Evolutionary conservation across 2,113 vertebrate genomes (phyloP), one percentile per base, ranked within the genome.

Genomic region (Oriolus oriolus): DNA sequence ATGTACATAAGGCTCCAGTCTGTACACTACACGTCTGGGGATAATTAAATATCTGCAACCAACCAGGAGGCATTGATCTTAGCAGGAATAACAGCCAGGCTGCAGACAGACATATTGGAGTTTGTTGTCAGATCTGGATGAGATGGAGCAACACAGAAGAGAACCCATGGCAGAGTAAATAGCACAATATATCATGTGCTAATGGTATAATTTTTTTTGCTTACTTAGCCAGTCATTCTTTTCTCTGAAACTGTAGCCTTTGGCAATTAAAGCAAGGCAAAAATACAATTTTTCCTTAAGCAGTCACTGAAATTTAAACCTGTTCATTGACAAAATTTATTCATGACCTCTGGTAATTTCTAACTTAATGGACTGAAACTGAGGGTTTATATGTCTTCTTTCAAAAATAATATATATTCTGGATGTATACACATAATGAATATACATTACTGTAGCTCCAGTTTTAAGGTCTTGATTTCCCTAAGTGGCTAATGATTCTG

Each of bases 201-300:
- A 91, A 91, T 81, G 60, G 37, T 74, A 74, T 49, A 0, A 6
- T 24, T 69, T 86, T 54, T 79, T 89, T 81, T 84, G 7, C 90
- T 90, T 93, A 52, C 68, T 94, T 85, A 91, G 66, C 47, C 59
- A 80, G 54, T 85, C 78, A 70, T 85, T 90, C 69, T 79, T 87
- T 91, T 75, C 70, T 60, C 84, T 94, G 92, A 93, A 96, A 91
- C 59, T 0, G 0, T 84, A 91, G 71, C 47, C 60, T 69, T 30
- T 87, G 61, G 53, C 77, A 93, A 89, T 87, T 96, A 94, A 89
- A 95, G 63, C 33, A 90, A 85, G 59, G 75, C 59, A 93, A 94
- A 93, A 85, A 65, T 13, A 69, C 24, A 70, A 16, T 80, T 90
- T 94, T 93, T 88, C 59, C 87, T 93, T 74, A 86, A 90, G 52